Evolutionary conservation across 2,113 vertebrate genomes (phyloP), one percentile per base, ranked within the genome.

Genomic region (Antennarius striatus): DNA sequence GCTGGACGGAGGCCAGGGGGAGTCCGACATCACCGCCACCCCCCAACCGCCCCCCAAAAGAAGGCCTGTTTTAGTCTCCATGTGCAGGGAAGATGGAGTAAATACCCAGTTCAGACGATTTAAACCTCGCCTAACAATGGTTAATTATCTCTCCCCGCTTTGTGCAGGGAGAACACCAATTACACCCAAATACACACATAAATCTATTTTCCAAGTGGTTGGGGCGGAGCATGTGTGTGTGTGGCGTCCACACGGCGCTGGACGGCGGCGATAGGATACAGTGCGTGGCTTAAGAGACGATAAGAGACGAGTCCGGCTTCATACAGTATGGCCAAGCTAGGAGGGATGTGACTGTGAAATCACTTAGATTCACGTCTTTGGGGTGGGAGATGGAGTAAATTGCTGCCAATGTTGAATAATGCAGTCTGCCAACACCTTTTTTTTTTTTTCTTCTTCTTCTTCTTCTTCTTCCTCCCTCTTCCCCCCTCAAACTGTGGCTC

Each of bases 371-470:
- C 55, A 43, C 83, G 86, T 91, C 81, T 81, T 83, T 73, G 56
- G 80, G 83, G 79, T 63, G 77, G 81, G 81, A 86, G 78, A 85
- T 46, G 3, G 42, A 77, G 63, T 73, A 81, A 80, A 82, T 81
- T 57, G 77, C 76, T 84, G 86, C 82, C 86, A 88, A 83, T 87
- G 81, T 87, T 87, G 79, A 89, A 87, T 84, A 85, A 83, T 79
- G 68, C 58, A 79, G 77, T 66, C 84, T 88, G 86, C 88, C 84
- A 86, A 83, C 71, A 83, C 66, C 16, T 65, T 70, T n/a, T 59
- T 79, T 66, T 53, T 12, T 54, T 48, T 39, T 70, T n/a, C 56
- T 79, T 66, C 49, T 12, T 54, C 42, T 39, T 11, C 3, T 22
- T 2, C 22, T 22, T 22, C 22, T 22, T 22, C 22, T 22, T 22